Percentiles rank a stretch among this genome's conserved stretches.
These are phyloP conservation scores for Drosophila kanapiae DNA, from an alignment of 1,140 invertebrate species.

Conservation along the genomic window DNA sequence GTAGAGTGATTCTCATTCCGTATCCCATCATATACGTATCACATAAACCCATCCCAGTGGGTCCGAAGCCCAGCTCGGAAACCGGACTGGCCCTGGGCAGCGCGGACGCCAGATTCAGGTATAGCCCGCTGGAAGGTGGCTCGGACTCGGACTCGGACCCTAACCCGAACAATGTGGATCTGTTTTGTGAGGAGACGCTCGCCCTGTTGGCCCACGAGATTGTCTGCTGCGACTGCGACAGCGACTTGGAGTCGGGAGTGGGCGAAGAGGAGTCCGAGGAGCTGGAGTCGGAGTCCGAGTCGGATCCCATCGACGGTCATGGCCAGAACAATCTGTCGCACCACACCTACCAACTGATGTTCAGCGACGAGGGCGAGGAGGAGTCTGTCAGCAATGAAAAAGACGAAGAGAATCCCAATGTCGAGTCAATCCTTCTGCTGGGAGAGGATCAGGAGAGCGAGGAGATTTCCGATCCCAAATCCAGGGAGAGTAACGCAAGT, in stretches of 20 bases:
- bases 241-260: slow-evolving; percentile 32
- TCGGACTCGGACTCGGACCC: slow-evolving; percentile 61
- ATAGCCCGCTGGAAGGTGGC: slow-evolving; percentile 36
- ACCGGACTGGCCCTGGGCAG: too few species aligned
- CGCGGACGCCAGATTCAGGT: slow-evolving; percentile 10
- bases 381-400: not conserved
- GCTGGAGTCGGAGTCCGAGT: not conserved
- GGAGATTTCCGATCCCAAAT: slow-evolving; percentile 3
- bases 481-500: not conserved
- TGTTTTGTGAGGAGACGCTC: slow-evolving; percentile 44
- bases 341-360: slow-evolving; percentile 32
- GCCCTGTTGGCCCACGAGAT: slow-evolving; percentile 61
- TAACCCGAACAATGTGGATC: slow-evolving; percentile 11
- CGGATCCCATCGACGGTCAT: not conserved
- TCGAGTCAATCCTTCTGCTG: slow-evolving; percentile 16
- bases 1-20: not conserved
- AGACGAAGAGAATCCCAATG: not conserved
- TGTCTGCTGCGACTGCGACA: slow-evolving; percentile 53
- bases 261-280: slow-evolving; percentile 11
- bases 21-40: not conserved
- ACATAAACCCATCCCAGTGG: too few species aligned
- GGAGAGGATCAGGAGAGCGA: slow-evolving; percentile 28
- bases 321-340: slow-evolving; percentile 11
- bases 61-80: too few species aligned
- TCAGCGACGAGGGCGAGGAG: slow-evolving; percentile 36